Evolutionary conservation across 2,888 invertebrate genomes (phyloP), one percentile per base, ranked within the genome.

Genomic region (Xestoiulus laeticollis): DNA sequence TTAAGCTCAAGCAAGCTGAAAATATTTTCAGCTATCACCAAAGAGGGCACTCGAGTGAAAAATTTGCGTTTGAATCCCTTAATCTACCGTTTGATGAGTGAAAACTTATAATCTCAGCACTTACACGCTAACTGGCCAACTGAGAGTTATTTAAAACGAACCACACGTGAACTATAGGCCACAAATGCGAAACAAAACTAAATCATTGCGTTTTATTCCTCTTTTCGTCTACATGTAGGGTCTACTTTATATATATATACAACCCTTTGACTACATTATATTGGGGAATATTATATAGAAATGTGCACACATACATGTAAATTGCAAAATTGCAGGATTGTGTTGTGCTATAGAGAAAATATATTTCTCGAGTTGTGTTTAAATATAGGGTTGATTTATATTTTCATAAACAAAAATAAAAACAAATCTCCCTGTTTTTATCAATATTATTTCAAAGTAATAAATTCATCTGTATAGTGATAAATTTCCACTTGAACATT

Each of bases 11-110:
- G 78, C 78, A 78, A 78, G 78, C 78, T 78, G 30, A 78, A 78
- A 78, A 78, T 78, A 78, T 78, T 78, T 78, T 30, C 78, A 30
- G 78, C 30, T 30, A 78, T 78, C 78, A 12, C 78, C 78, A 78
- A 30, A 78, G 78, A 78, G 78, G 78, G 78, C 78, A 78, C 78
- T 78, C 78, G 78, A 78, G 78, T 78, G 78, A 78, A 78, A 78
- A 78, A 78, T 78, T 26, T 26, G 10, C 78, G 26, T 30, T 26
- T 30, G 78, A 78, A 30, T 78, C 30, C 78, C 78, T 30, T 78
- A 78, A 78, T 78, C 78, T 78, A 16, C 30, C 78, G 78, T 78
- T 78, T 78, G 78, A 78, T 78, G 78, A 78, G 78, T 26, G 78
- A 30, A 78, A 78, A 78, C 78, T 78, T 78, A 78, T 78, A 78